These are phyloP conservation scores for Ischnus inquisitorius DNA, from an alignment of 2,888 invertebrate species.

Conservation along the genomic window DNA sequence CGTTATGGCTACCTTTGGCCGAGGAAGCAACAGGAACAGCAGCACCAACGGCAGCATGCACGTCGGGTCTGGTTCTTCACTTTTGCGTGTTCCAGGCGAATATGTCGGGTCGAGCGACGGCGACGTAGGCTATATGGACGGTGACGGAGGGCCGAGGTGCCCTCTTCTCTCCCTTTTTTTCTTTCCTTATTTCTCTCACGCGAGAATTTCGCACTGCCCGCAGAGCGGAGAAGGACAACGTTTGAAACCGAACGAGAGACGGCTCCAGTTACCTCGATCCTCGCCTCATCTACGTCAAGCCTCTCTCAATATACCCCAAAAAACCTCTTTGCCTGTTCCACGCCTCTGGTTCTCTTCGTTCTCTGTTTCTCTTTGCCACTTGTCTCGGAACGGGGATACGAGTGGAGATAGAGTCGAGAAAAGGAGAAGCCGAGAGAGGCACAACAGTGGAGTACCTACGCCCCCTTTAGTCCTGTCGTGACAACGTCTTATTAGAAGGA, in stretches of 20 bases:
- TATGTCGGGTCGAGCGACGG: constrained; percentile 72
- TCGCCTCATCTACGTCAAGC: constrained; percentile 69
- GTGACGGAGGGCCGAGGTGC: constrained; percentile 34
- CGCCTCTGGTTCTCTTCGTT: constrained; percentile 43
- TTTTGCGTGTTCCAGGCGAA: constrained; percentile 76
- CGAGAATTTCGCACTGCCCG: not conserved
- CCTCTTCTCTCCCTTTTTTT: constrained; percentile 16
- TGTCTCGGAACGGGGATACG: constrained; percentile 26
- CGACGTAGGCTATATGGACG: constrained; percentile 53
- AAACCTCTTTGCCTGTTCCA: constrained; percentile 54
- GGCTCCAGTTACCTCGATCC: constrained; percentile 76
- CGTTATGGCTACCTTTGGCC: constrained; percentile 34
- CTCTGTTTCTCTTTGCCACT: constrained; percentile 48
- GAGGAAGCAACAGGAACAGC: constrained; percentile 57
- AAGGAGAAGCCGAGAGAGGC: not conserved
- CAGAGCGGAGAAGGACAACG: constrained; percentile 37
- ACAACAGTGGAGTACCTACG: not conserved
- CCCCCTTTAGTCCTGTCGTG: constrained; percentile 1
- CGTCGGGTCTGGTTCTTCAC: constrained; percentile 72
- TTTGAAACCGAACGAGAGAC: constrained; percentile 55
- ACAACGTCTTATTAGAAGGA: constrained; percentile 20
- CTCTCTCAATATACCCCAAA: constrained; percentile 20
- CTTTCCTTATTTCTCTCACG: constrained; percentile 16
- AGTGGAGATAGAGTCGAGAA: not conserved
- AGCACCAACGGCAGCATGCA: constrained; percentile 49